Evolutionary conservation across 64 coral and sea anemone species (phyloP).

Genomic region (Stichodactyla helianthus): DNA sequence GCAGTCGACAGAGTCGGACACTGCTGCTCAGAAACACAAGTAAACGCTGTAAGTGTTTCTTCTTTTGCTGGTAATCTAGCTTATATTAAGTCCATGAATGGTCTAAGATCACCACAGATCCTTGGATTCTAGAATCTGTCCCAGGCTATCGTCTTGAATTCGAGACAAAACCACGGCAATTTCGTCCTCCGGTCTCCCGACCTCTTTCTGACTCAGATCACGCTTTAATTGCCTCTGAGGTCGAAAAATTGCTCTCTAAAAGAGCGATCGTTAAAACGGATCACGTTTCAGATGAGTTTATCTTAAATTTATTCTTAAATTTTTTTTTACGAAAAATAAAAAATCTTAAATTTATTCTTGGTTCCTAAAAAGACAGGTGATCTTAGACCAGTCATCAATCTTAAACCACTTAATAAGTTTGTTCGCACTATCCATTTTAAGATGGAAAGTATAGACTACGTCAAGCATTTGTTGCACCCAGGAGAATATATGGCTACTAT

Average conservation of each 20-base stretch:
- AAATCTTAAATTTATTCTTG: conserved; percentile 13
- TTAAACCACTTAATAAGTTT: conserved; percentile 23
- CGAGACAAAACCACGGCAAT: conserved; percentile 21
- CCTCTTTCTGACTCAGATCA: conserved; percentile 22
- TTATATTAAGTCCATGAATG: conserved; percentile 11
- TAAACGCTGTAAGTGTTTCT: conserved; percentile 20
- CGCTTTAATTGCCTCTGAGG: conserved; percentile 14
- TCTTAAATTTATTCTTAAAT: no score
- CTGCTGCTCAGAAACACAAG: conserved; percentile 8
- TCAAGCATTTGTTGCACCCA: conserved; percentile 4
- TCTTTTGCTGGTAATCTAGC: conserved; percentile 3
- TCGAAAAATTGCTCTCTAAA: conserved; percentile 18
- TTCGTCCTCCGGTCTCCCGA: background rate
- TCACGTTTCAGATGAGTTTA: conserved; percentile 19
- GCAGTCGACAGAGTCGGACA: background rate
- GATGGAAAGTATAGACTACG: no score
- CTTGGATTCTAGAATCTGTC: conserved; percentile 28
- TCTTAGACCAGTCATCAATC: no score
- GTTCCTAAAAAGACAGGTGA: conserved; percentile 27
- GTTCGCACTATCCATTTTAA: conserved; percentile 45
- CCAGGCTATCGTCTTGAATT: conserved; percentile 15
- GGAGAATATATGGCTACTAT: background rate
- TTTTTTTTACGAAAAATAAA: no score
- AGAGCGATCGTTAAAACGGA: background rate
- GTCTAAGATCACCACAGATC: conserved; percentile 17